Evolutionary conservation across 2,888 invertebrate species (phyloP), one percentile per base, ranked within the genome.

Genomic region (Nemoura dubitans): DNA sequence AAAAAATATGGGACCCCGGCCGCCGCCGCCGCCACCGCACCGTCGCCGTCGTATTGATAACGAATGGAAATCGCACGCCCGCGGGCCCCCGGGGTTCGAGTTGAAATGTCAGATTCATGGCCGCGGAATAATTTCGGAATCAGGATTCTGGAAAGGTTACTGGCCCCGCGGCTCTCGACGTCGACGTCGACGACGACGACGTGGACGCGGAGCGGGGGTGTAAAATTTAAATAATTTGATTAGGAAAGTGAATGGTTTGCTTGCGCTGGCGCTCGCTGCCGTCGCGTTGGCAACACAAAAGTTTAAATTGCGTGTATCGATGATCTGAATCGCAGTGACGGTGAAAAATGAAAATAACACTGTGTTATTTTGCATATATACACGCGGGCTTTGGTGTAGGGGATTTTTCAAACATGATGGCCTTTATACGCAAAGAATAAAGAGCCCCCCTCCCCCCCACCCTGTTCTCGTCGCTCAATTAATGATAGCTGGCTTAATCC

Each of bases 301-400:
- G 59, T 59, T 59, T 59, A 59, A 59, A 59, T 59, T 59, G 59
- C 59, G 59, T 59, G 59, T 59, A 59, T 59, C 59, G 59, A 21
- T 59, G 59, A 59, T 59, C 14, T 14, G 59, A 21, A 59, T 59
- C 21, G 59, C 1, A 59, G 59, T 7, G 14, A 59, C 3, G 59
- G 59, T 59, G 59, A 59, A 59, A 59, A 59, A 36, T 36, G 36
- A 36, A 14, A 59, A 59, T 59, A 21, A 7, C 59, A 36, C 36
- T 6, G 59, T 7, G 59, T 1, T 7, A 10, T 59, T 36, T 36
- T n/a, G n/a, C 36, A 59, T 59, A 21, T 16, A 21, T 16, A 21
- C 2, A 21, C 59, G 14, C 21, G 59, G 59, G 59, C 21, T 21
- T 10, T 3, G 36, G 5, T 36, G 36, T n/a, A n/a, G n/a, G n/a